These are phyloP conservation scores for Valencia hispanica DNA, from an alignment of 2,797 vertebrate species.

Conservation along the genomic window DNA sequence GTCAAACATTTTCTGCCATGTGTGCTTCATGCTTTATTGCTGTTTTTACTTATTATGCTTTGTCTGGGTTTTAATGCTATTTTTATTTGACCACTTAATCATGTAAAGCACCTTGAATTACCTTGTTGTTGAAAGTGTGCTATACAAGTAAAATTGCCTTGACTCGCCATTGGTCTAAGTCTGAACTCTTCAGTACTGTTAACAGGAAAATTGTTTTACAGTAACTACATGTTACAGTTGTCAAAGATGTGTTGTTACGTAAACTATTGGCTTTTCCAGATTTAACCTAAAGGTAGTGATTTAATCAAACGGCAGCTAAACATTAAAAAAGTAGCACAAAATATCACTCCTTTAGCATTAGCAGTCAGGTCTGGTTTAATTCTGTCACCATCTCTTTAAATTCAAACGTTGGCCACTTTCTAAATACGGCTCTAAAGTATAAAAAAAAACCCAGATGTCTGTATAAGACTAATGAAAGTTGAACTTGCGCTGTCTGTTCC, in stretches of 20 bases:
- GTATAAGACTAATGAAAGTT: constrained; percentile 1
- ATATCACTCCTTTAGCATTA: not conserved
- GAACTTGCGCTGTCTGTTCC: not conserved
- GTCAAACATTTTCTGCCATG: not conserved
- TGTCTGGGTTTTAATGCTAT: too few relatives aligned
- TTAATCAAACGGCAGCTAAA: not conserved
- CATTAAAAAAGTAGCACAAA: not conserved
- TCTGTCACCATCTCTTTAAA: not conserved
- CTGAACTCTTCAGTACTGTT: not conserved
- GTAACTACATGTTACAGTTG: not conserved
- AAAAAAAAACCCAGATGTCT: not conserved
- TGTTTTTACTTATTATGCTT: too few relatives aligned
- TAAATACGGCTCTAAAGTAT: not conserved
- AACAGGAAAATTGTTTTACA: not conserved
- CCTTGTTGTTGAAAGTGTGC: too few relatives aligned
- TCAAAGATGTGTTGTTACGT: not conserved
- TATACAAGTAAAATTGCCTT: too few relatives aligned
- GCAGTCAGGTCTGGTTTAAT: not conserved
- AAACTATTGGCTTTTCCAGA: not conserved
- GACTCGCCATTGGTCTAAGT: not conserved
- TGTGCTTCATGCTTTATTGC: too few relatives aligned
- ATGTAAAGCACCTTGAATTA: too few relatives aligned
- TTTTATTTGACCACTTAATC: too few relatives aligned
- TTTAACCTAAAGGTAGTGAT: not conserved
- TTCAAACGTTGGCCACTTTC: not conserved